Evolutionary conservation across 1,140 invertebrate species (phyloP).

Genomic region (Drosophila virilis): DNA sequence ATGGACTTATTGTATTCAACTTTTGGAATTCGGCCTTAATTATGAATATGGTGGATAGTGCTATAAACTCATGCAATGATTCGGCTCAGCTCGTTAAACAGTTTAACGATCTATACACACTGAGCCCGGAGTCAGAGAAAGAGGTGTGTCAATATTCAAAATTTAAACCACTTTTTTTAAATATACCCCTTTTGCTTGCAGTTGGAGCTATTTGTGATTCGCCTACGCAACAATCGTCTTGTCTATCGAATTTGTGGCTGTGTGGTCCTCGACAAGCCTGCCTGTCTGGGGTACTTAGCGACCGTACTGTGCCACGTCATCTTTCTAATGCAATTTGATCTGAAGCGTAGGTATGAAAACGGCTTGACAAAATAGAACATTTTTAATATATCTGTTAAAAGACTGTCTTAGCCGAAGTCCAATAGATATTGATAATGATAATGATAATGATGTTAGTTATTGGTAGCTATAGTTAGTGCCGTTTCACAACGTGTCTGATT

Average conservation of each 20-base stretch:
- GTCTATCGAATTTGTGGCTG: slow-evolving; percentile 49
- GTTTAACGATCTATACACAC: slow-evolving; percentile 39
- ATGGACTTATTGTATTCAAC: slow-evolving; percentile 31
- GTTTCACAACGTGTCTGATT: too few species aligned
- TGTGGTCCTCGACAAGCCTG: slow-evolving; percentile 51
- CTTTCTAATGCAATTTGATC: slow-evolving; percentile 70
- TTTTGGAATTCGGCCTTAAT: slow-evolving; percentile 12
- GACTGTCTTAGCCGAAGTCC: not conserved
- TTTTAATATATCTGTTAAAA: not conserved
- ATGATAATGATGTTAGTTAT: too few species aligned
- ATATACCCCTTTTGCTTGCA: not conserved
- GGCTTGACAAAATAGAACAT: not conserved
- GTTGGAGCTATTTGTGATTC: slow-evolving; percentile 52
- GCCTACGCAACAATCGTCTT: slow-evolving; percentile 40
- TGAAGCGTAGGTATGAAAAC: slow-evolving; percentile 6
- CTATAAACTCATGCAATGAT: slow-evolving; percentile 51
- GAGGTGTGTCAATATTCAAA: slow-evolving; percentile 29
- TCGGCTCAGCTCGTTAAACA: slow-evolving; percentile 25
- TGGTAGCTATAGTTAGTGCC: too few species aligned
- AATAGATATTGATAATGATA: too few species aligned
- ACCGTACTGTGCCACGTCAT: slow-evolving; percentile 53
- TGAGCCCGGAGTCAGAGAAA: slow-evolving; percentile 6
- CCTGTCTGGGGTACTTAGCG: slow-evolving; percentile 45
- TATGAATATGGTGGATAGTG: slow-evolving; percentile 53
- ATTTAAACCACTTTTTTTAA: not conserved